A percentile compares a stretch with the other conserved stretches of the same genome.
Evolutionary conservation across 1,140 invertebrate genomes (phyloP).

Genomic region (Musca vetustissima): DNA sequence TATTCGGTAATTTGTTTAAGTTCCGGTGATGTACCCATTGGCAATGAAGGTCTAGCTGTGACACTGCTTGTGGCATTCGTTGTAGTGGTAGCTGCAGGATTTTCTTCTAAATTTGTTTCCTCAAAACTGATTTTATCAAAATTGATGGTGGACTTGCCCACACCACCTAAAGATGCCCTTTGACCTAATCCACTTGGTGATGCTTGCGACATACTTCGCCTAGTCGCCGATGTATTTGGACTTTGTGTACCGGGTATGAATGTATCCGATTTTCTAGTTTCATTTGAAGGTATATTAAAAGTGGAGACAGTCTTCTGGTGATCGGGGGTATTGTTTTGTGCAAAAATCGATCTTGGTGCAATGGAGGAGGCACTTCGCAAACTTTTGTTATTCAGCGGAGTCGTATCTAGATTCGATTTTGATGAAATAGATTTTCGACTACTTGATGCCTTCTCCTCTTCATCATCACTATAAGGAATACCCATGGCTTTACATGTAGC

Average conservation of each 20-base stretch:
- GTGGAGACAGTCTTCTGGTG: neutral
- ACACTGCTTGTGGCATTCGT: neutral
- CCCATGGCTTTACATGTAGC: conserved; percentile 49
- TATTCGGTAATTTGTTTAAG: conserved; percentile 49
- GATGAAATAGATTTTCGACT: too few species aligned
- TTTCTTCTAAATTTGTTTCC: conserved; percentile 33
- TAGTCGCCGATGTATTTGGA: conserved; percentile 15
- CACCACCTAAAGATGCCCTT: conserved; percentile 23
- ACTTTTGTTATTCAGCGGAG: neutral
- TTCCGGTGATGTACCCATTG: conserved; percentile 32
- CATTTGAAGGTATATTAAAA: neutral
- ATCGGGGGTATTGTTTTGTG: neutral
- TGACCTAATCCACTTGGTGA: neutral
- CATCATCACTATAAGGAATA: conserved; percentile 37
- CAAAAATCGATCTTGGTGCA: conserved; percentile 25
- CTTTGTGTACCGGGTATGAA: conserved; percentile 37
- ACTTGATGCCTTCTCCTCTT: conserved; percentile 5
- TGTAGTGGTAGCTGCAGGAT: neutral
- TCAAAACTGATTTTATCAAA: conserved; percentile 53
- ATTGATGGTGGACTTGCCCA: conserved; percentile 39
- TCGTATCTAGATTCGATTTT: conserved; percentile 4
- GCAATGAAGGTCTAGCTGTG: neutral
- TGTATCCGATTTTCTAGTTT: conserved; percentile 22
- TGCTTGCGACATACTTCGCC: neutral
- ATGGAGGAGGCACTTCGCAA: neutral